A percentile compares a stretch with the other conserved stretches of the same genome.
Evolutionary conservation across 2,113 vertebrate species (phyloP).

Genomic region (Collichthys lucidus): DNA sequence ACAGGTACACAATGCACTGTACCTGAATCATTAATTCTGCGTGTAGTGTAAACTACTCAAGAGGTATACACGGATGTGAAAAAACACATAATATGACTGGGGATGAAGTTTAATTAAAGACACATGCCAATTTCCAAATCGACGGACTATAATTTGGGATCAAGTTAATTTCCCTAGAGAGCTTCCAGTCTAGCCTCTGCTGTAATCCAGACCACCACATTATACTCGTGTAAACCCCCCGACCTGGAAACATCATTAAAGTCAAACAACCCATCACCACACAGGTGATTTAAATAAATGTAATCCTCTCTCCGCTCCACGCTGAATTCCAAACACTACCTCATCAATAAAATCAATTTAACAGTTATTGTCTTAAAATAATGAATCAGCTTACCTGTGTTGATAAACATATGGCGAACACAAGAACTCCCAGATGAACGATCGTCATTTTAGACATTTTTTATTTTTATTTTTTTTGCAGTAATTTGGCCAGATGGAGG

Average conservation of each 20-base stretch:
- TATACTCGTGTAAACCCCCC: neutral
- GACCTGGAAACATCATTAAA: conserved; percentile 20
- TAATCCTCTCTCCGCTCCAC: too few species aligned
- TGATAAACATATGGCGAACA: conserved; percentile 79
- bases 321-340: too few species aligned
- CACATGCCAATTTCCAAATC: neutral
- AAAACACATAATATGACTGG: neutral
- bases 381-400: conserved; percentile 77
- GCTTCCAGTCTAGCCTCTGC: conserved; percentile 7
- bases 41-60: neutral
- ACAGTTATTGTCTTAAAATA: neutral
- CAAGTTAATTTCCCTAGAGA: conserved; percentile 36
- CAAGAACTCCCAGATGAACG: conserved; percentile 73
- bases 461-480: conserved; percentile 26
- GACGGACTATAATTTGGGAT: neutral
- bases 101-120: conserved; percentile 18
- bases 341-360: neutral
- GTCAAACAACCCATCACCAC: neutral
- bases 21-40: conserved; percentile 76
- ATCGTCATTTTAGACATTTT: conserved; percentile 79
- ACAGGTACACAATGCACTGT: conserved; percentile 56
- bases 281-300: neutral
- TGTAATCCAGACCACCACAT: conserved; percentile 11
- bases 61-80: neutral
- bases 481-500: conserved; percentile 52